phyloP scores from a whole-genome alignment of 2,888 invertebrate genomes.

The Nematopogon swammerdamellus region DNA sequence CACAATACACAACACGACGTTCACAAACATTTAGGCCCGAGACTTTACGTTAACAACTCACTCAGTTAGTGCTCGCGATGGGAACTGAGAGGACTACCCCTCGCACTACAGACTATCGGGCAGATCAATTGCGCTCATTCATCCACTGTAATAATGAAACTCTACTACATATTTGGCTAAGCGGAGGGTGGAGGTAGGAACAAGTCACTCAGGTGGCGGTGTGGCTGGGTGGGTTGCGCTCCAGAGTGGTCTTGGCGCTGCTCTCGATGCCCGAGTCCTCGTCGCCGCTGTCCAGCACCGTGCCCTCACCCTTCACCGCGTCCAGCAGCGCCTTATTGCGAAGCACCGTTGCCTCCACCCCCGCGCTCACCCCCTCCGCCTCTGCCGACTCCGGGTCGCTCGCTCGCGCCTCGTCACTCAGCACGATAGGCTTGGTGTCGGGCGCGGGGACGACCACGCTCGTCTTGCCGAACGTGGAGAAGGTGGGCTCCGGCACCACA shows the following conservation, averaged over 20 bases:
- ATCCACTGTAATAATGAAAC: neutral
- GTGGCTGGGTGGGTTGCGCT: conserved; percentile 28
- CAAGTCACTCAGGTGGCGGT: conserved; percentile 14
- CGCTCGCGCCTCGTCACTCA: conserved; percentile 20
- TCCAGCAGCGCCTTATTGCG: conserved; percentile 19
- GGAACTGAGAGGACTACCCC: too few relatives aligned
- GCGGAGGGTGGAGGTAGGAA: neutral
- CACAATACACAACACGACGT: neutral
- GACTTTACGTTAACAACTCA: too few relatives aligned
- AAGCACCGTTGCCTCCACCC: conserved; percentile 19
- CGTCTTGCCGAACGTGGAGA: conserved; percentile 59
- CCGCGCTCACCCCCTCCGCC: conserved; percentile 20
- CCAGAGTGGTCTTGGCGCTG: conserved; percentile 56
- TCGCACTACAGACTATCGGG: neutral
- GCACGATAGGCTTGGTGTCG: conserved; percentile 26
- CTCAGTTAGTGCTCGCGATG: too few relatives aligned
- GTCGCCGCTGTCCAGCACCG: conserved; percentile 61
- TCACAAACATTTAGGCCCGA: neutral
- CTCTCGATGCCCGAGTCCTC: conserved; percentile 66
- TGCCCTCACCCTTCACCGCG: conserved; percentile 53
- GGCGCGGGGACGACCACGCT: conserved; percentile 16
- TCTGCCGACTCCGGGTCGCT: conserved; percentile 15
- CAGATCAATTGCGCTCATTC: neutral
- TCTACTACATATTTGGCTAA: neutral
- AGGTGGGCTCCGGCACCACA: conserved; percentile 43